Conservation (phyloP, 2,888 invertebrate genomes). For the Euzetes globulus region DNA sequence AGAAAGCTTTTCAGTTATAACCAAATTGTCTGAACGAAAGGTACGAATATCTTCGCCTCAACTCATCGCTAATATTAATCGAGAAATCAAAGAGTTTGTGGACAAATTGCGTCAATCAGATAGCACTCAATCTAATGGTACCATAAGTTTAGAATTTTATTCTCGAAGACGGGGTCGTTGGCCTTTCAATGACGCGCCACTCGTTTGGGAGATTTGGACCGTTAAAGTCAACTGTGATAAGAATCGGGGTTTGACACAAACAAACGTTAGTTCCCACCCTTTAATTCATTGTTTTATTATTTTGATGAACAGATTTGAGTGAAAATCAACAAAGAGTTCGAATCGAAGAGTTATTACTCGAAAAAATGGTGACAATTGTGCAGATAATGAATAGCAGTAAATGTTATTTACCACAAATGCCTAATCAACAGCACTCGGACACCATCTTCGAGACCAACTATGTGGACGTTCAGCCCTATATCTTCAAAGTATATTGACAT, state of each 20-base stretch:
- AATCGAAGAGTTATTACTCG: conserved; percentile 35
- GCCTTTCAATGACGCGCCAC: conserved; percentile 71
- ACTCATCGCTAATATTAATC: conserved; percentile 51
- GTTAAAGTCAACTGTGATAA: conserved; percentile 57
- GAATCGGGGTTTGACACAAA: not conserved
- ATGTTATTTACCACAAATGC: conserved; percentile 84
- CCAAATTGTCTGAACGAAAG: conserved; percentile 44
- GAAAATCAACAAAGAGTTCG: not conserved
- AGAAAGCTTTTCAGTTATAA: not conserved
- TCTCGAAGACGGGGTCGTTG: conserved; percentile 59
- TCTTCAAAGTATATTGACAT: conserved; percentile 67
- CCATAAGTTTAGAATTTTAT: conserved; percentile 87
- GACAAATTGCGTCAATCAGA: conserved; percentile 46
- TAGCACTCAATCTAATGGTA: conserved; percentile 45
- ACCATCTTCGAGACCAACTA: conserved; percentile 88
- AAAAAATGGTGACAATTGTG: conserved; percentile 36
- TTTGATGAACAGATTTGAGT: not conserved
- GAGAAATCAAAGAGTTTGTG: conserved; percentile 59
- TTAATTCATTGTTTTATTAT: no score
- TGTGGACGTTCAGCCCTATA: conserved; percentile 89
- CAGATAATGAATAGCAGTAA: conserved; percentile 35
- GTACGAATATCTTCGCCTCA: conserved; percentile 76
- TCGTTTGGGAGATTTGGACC: conserved; percentile 92
- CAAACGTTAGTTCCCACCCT: not conserved
- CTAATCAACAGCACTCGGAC: conserved; percentile 81